Base-by-base conservation (phyloP, 1,140 invertebrate species). In the Zaprionus capensis region DNA sequence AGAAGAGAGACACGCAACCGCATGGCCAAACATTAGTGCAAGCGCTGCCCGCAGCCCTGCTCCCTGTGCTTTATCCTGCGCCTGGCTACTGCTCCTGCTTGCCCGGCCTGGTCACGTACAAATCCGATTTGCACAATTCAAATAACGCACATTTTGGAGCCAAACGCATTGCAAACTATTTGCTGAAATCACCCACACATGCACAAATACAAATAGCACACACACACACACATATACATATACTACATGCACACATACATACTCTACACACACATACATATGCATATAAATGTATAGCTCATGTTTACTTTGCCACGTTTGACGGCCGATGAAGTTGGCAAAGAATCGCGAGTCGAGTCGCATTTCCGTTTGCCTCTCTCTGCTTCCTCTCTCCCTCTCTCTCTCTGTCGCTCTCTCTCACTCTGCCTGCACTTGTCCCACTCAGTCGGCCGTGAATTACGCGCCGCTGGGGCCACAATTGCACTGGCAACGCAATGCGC, bases 71-170 rank as follows among this genome's bases (percentile, higher is more conserved):
- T 73, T 14, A 7, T 31, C 14, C 49, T 26, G 22, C 5, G 15
- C 58, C 59, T 20, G 26, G 17, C 5, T 5, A 12, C 28, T 38
- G 31, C 15, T 17, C 53, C 17, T 15, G 22, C 6, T 63, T 69
- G 28, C 41, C 31, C 9, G 69, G 61, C 69, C 62, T 75, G 71
- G 77, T 72, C 84, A 88, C 84, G 84, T 88, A 90, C 78, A 90
- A 90, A 90, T 88, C 78, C 85, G 84, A 90, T 88, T 88, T 85
- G 63, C 84, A 76, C 85, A 90, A 90, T 90, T 81, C 85, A 88
- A 88, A 88, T 88, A 88, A 71, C 81, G 72, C 73, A 62, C 44
- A 81, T 88, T 88, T 84, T 57, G 81, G 76, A 57, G 53, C 46
- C 20, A 61, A 80, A 78, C 73, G 81, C 70, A 82, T 67, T 44